phyloP scores from a whole-genome alignment of 2,888 invertebrate genomes.

The Epirrhoe tristata region DNA sequence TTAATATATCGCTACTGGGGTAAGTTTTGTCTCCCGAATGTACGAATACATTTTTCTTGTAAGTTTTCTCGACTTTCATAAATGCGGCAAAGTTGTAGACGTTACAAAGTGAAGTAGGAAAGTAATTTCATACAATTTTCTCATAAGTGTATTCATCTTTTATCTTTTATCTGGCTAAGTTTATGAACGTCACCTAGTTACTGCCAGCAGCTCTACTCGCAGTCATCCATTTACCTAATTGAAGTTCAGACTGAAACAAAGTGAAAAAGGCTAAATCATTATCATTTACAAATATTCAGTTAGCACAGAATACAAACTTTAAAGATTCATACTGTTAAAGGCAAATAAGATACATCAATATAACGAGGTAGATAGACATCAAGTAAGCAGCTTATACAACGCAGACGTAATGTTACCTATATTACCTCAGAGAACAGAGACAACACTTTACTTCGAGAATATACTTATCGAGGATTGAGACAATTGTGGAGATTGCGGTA shows the following conservation, averaged over 20 bases:
- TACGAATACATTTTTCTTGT: constrained; percentile 43
- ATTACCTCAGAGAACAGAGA: background rate
- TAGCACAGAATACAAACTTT: too few species aligned
- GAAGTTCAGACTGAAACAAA: too few species aligned
- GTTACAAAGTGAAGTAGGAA: constrained; percentile 15
- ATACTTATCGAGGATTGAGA: background rate
- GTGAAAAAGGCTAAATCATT: too few species aligned
- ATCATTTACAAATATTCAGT: too few species aligned
- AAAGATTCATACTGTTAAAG: too few species aligned
- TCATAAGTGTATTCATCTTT: background rate
- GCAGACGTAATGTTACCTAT: background rate
- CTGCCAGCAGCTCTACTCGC: background rate
- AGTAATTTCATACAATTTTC: constrained; percentile 13
- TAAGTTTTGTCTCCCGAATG: constrained; percentile 42
- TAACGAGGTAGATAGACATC: background rate
- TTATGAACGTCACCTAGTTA: background rate
- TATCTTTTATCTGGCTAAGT: background rate
- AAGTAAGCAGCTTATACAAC: background rate
- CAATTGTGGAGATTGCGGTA: background rate
- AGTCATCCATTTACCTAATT: too few species aligned
- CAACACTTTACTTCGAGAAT: background rate
- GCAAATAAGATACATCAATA: background rate
- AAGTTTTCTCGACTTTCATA: constrained; percentile 39
- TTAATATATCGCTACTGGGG: constrained; percentile 61
- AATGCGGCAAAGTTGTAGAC: constrained; percentile 27